These are phyloP conservation scores for Catalaphyllia jardinei DNA, from an alignment of 64 coral and sea anemone species.

Conservation along the genomic window DNA sequence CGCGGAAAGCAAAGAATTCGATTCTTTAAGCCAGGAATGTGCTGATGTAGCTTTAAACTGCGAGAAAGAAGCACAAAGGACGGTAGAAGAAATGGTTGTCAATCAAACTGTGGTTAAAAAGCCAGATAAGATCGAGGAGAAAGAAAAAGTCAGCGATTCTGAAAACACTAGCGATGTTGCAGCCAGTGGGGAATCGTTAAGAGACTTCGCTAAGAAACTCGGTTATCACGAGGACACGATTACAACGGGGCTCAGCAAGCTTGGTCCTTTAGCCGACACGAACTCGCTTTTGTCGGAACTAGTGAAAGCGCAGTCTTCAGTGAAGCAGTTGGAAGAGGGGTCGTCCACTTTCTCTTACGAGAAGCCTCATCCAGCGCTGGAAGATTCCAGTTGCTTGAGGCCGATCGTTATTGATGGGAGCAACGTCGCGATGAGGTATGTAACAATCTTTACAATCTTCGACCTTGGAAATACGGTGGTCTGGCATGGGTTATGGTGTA, in stretches of 20 bases:
- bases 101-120: neutral
- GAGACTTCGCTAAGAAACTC: constrained; percentile 78
- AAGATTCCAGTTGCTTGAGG: constrained; percentile 61
- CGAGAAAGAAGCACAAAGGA: neutral
- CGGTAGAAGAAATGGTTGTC: neutral
- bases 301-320: constrained; percentile 76
- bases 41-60: neutral
- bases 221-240: constrained; percentile 70
- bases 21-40: constrained; percentile 2
- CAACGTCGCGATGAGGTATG: constrained; percentile 93
- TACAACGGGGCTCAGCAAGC: constrained; percentile 62
- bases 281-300: constrained; percentile 76
- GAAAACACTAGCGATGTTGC: neutral
- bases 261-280: constrained; percentile 80
- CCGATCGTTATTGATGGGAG: constrained; percentile 93
- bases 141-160: neutral
- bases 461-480: neutral
- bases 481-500: neutral
- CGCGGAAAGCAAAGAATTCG: neutral
- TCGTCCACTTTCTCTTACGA: constrained; percentile 41
- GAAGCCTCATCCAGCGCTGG: constrained; percentile 9
- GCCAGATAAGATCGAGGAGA: neutral
- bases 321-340: constrained; percentile 86
- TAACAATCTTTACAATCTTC: neutral
- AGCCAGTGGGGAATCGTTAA: constrained; percentile 27